phyloP scores from a whole-genome alignment of 2,888 invertebrate species.

The Synanthedon tipuliformis region DNA sequence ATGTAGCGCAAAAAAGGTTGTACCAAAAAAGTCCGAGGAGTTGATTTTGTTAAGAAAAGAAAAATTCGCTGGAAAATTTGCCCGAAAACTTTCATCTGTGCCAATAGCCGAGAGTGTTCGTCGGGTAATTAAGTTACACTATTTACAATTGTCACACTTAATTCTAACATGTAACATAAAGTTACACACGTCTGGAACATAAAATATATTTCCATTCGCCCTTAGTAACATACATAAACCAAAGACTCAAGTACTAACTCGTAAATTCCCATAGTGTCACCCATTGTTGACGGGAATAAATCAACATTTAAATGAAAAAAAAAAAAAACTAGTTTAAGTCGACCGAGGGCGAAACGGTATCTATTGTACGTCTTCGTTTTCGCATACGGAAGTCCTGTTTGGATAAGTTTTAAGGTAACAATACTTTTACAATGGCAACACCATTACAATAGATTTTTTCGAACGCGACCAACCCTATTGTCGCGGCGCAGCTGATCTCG shows the following conservation, averaged over 20 bases:
- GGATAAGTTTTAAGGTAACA: conserved; percentile 45
- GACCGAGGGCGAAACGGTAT: conserved; percentile 32
- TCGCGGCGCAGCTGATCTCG: conserved; percentile 48
- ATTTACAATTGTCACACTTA: background rate
- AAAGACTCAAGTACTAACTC: conserved; percentile 22
- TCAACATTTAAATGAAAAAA: conserved; percentile 60
- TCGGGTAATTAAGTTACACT: background rate
- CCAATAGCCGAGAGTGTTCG: too few species aligned
- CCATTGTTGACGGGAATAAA: conserved; percentile 65
- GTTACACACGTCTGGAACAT: background rate
- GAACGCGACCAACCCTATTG: conserved; percentile 48
- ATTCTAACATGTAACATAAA: background rate
- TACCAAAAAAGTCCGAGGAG: too few species aligned
- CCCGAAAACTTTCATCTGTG: too few species aligned
- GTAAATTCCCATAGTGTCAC: conserved; percentile 54
- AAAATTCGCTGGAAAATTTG: too few species aligned
- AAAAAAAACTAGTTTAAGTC: conserved; percentile 53
- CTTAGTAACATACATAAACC: conserved; percentile 31
- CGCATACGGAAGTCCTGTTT: conserved; percentile 62
- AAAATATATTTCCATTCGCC: conserved; percentile 14
- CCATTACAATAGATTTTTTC: conserved; percentile 41
- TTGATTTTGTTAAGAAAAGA: too few species aligned
- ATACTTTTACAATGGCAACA: conserved; percentile 34
- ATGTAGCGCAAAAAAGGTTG: too few species aligned
- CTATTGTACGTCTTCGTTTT: conserved; percentile 42